phyloP scores from a whole-genome alignment of 2,888 invertebrate genomes.

The Caenorhabditis zanzibari region DNA sequence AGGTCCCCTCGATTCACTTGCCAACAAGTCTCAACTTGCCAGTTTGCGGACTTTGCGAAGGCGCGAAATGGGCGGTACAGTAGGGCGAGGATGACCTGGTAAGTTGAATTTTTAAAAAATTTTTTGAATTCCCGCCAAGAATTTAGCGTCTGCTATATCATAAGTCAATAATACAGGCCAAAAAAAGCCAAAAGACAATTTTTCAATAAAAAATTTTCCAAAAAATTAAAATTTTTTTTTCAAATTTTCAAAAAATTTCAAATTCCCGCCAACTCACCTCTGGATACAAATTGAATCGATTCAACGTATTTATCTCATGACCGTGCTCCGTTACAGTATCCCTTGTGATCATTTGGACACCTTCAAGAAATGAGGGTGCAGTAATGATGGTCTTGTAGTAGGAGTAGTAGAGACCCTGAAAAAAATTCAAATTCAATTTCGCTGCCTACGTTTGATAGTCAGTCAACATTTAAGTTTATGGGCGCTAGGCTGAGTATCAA shows the following conservation, averaged over 20 bases:
- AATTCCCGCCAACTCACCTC: slow-evolving; percentile 88
- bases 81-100: slow-evolving; percentile 85
- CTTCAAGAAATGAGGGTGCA: slow-evolving; percentile 87
- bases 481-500: too few species aligned
- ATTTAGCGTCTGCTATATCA: too few species aligned
- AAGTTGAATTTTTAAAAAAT: background rate
- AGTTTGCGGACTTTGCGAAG: slow-evolving; percentile 84
- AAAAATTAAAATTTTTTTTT: too few species aligned
- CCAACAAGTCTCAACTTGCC: slow-evolving; percentile 85
- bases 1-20: slow-evolving; percentile 87
- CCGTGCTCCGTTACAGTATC: slow-evolving; percentile 91
- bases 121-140: background rate
- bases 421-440: slow-evolving; percentile 48
- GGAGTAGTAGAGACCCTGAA: slow-evolving; percentile 91
- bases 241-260: background rate
- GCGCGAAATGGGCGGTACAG: slow-evolving; percentile 86
- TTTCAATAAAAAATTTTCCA: too few species aligned
- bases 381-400: slow-evolving; percentile 91
- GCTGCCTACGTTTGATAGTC: too few species aligned
- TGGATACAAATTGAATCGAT: slow-evolving; percentile 91
- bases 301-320: slow-evolving; percentile 89
- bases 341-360: slow-evolving; percentile 87
- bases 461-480: too few species aligned
- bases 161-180: too few species aligned
- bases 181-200: too few species aligned